Evolutionary conservation across 2,888 invertebrate species (phyloP), one percentile per base, ranked within the genome.

Genomic region (Bhutanitis thaidina): DNA sequence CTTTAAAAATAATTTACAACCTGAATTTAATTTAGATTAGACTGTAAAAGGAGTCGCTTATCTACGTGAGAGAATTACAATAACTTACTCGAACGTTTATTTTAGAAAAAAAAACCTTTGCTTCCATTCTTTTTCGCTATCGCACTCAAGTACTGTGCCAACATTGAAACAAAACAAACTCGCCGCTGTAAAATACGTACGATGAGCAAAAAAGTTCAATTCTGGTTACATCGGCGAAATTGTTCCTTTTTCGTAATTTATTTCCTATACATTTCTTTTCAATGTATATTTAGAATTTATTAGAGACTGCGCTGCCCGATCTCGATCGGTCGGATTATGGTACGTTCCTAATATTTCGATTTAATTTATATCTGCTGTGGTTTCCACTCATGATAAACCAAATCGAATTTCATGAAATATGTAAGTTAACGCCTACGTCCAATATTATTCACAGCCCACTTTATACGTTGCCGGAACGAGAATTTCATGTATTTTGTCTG

Each of bases 331-430:
- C 59, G 59, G 59, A 67, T 64, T 62, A 61, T 47, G 56, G 56
- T 62, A 62, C 64, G 64, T 67, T 56, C 55, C 55, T 41, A 43
- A 49, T 65, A 64, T 63, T 67, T 65, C 56, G 55, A 57, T 63
- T 63, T 67, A 67, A 67, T 66, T 66, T 71, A 74, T 72, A 67
- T 69, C 67, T 64, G 64, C 65, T 66, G 49, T 43, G 49, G 49
- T 37, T 43, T 49, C 20, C 16, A 43, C 41, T 41, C 43, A 40
- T 49, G 49, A 41, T 41, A 36, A 16, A 43, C 30, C 35, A 37
- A 49, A 49, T 49, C 43, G 49, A 43, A 49, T 49, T 49, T 49
- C 37, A 43, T 62, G 59, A 65, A 65, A 61, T 64, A 62, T 49
- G 49, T 37, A 49, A 41, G 41, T 36, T 37, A 49, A 16, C 37